Conservation (phyloP, 2,888 invertebrate species). For the Drosophila emarginata region DNA sequence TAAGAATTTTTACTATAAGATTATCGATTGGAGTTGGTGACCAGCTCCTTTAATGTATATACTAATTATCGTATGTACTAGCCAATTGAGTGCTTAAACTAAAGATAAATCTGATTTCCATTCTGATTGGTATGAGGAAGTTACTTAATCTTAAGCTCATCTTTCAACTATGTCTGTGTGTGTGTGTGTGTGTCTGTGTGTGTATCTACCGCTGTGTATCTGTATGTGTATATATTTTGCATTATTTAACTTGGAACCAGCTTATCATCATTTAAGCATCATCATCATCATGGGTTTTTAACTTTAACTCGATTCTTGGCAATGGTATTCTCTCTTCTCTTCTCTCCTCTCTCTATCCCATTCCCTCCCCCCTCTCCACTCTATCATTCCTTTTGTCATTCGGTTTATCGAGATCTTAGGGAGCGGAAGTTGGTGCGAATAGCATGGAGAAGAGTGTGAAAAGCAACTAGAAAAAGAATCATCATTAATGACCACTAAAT, state of each 20-base stretch:
- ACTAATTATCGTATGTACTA: not conserved
- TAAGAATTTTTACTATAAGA: not conserved
- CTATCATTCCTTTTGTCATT: not conserved
- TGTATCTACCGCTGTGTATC: not conserved
- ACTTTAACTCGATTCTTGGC: not conserved
- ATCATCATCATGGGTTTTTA: not conserved
- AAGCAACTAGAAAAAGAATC: conserved; percentile 2
- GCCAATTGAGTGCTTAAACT: conserved; percentile 1
- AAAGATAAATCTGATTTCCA: not conserved
- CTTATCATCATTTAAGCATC: conserved; percentile 4
- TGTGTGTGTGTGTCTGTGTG: not conserved
- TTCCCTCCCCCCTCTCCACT: too few species aligned
- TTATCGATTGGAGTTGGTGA: conserved; percentile 27
- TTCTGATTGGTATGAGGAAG: conserved; percentile 1
- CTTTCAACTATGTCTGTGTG: not conserved
- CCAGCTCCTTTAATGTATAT: conserved; percentile 8
- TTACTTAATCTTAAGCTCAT: too few species aligned
- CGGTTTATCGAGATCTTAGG: not conserved
- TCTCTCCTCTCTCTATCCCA: too few species aligned
- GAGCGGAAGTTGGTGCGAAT: conserved; percentile 34
- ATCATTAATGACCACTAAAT: conserved; percentile 16
- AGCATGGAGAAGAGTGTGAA: conserved; percentile 16
- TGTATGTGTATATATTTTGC: not conserved
- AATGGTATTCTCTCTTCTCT: not conserved
- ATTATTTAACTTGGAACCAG: not conserved